Evolutionary conservation across 2,797 vertebrate genomes (phyloP), one percentile per base, ranked within the genome.

Genomic region (Nyctibius grandis): DNA sequence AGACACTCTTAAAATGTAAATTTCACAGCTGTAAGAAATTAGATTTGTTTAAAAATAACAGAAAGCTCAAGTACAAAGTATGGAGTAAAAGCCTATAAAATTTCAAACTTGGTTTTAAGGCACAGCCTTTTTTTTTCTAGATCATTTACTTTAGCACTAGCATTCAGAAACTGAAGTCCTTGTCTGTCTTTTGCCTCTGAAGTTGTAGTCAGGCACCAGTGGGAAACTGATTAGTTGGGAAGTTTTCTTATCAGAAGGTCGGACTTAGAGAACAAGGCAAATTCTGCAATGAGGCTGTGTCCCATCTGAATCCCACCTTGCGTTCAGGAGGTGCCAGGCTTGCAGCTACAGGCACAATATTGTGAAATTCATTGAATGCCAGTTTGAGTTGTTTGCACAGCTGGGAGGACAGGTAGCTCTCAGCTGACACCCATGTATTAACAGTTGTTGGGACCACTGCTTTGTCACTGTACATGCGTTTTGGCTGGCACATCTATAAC

Each of bases 41-140:
- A 96, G 94, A 95, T 96, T 97, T 97, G 96, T 97, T 96, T 97
- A 97, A 97, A 97, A 96, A 96, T 97, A 97, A 97, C 96, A 96
- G 96, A 96, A 97, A 93, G 94, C 96, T 95, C 86, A 92, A 97
- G 95, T 93, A 95, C 93, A 95, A 95, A 95, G 96, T 95, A 91
- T 50, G 81, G 91, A 95, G 89, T 95, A 96, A 96, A 94, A 96
- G 95, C 94, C 96, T 95, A 95, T 96, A 96, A 96, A 97, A 96
- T 95, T 96, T 93, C 91, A 88, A 89, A 95, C 86, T 96, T 94
- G 91, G 94, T 96, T 96, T 96, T 96, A 94, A 96, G 96, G 93
- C 96, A 93, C 40, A 85, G 44, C 11, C 3, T 70, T 38, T 25
- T 85, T 45, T 11, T 38, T 23, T 13, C 63, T 84, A 74, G 70